phyloP scores from a whole-genome alignment of 2,888 invertebrate species.

The Marronus borbonicus region DNA sequence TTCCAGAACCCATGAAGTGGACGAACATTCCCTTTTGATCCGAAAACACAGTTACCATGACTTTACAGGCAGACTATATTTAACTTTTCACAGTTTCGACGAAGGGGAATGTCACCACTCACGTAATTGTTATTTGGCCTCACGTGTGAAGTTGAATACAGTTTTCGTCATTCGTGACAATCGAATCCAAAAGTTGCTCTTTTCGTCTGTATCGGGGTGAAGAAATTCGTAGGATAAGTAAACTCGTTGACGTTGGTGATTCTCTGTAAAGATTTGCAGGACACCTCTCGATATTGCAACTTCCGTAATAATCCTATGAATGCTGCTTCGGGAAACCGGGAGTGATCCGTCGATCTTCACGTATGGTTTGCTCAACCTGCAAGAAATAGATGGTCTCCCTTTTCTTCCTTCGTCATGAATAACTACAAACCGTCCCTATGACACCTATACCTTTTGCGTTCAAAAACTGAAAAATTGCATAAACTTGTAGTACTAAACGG shows the following conservation, averaged over 20 bases:
- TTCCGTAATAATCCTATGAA: slow-evolving; percentile 1
- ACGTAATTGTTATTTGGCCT: slow-evolving; percentile 4
- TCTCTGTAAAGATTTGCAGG: not conserved
- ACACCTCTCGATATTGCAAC: not conserved
- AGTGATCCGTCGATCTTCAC: slow-evolving; percentile 10
- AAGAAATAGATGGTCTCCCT: not conserved
- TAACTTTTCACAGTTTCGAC: not conserved
- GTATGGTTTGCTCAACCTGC: not conserved
- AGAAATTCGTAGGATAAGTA: slow-evolving; percentile 9
- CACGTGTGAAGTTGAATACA: slow-evolving; percentile 5
- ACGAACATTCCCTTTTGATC: not conserved
- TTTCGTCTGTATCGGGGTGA: not conserved
- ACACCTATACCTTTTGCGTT: slow-evolving; percentile 9
- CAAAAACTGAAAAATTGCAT: slow-evolving; percentile 2
- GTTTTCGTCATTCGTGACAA: not conserved
- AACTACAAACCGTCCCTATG: not conserved
- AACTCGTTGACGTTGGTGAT: slow-evolving; percentile 3
- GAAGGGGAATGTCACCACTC: not conserved
- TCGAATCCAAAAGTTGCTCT: not conserved
- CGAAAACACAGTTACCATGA: not conserved
- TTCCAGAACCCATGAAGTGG: not conserved
- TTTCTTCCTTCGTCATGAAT: slow-evolving; percentile 18
- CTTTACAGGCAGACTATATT: not conserved
- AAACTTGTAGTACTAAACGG: not conserved
- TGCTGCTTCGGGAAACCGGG: not conserved